Percentiles rank a stretch among this genome's conserved stretches.
Conservation (phyloP, 2,113 vertebrate genomes). For the Stomatorhinus ivindoensis region DNA sequence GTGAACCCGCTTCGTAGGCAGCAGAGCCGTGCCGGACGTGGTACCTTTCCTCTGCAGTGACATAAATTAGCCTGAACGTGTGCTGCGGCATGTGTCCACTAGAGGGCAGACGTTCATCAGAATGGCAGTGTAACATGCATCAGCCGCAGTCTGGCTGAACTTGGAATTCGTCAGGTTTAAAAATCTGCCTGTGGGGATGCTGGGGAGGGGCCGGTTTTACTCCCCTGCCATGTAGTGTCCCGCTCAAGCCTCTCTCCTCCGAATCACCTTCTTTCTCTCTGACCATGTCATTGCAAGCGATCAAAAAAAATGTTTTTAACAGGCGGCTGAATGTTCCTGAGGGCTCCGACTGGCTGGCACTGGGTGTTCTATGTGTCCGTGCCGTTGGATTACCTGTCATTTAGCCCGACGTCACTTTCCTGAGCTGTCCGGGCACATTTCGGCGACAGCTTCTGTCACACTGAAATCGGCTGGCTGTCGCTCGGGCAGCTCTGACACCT, state of each 20-base stretch:
- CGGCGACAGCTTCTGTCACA: constrained; percentile 11
- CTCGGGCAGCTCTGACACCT: constrained; percentile 6
- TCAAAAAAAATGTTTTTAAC: neutral
- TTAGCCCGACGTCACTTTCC: neutral
- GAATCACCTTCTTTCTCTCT: neutral
- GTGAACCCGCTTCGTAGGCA: neutral
- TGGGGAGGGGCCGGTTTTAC: neutral
- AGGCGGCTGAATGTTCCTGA: neutral
- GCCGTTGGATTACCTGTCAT: constrained; percentile 18
- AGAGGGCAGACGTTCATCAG: neutral
- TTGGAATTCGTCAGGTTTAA: neutral
- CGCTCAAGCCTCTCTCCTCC: neutral
- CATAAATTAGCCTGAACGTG: neutral
- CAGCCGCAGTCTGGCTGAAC: neutral
- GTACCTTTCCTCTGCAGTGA: neutral
- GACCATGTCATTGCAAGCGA: neutral
- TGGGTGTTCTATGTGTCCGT: neutral
- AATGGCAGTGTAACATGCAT: neutral
- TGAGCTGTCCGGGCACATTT: neutral
- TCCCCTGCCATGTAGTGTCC: neutral
- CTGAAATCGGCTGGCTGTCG: constrained; percentile 8
- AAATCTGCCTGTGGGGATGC: neutral
- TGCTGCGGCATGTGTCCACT: neutral
- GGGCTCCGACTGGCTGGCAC: neutral
- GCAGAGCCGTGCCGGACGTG: neutral